Evolutionary conservation across 92 coral and sea anemone species (phyloP).

Genomic region (Metridium senile): DNA sequence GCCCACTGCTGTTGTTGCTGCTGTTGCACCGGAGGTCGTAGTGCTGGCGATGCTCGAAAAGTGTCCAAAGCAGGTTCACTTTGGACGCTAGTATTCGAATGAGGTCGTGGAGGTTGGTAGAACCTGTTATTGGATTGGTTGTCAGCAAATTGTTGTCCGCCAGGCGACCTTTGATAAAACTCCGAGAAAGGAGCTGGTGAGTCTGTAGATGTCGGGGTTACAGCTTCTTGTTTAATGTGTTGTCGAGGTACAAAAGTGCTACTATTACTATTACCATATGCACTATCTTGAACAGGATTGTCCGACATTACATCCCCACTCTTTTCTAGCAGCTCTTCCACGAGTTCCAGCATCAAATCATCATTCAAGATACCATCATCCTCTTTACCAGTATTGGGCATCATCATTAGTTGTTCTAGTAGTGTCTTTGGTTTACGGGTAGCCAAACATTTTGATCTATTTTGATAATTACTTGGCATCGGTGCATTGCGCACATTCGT

Average conservation of each 20-base stretch:
- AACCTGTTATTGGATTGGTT: background rate
- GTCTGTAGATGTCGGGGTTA: conserved; percentile 62
- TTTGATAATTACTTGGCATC: background rate
- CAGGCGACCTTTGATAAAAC: conserved; percentile 27
- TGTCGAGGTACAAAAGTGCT: conserved; percentile 13
- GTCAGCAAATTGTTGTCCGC: background rate
- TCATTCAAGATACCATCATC: conserved; percentile 28
- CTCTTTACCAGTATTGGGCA: conserved; percentile 26
- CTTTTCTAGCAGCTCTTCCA: conserved; percentile 28
- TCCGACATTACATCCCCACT: background rate
- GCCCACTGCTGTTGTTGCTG: conserved; percentile 31
- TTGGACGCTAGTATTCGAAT: background rate
- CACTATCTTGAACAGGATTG: background rate
- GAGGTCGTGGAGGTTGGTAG: background rate
- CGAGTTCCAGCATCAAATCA: conserved; percentile 38
- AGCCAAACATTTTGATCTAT: background rate
- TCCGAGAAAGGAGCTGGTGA: conserved; percentile 41
- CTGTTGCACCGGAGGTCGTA: conserved; percentile 8
- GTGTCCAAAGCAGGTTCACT: background rate
- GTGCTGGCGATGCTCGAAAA: background rate
- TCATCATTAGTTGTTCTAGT: conserved; percentile 31
- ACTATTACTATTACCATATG: background rate
- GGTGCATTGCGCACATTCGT: background rate
- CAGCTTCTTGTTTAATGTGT: conserved; percentile 63
- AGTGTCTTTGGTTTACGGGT: conserved; percentile 32